Base-by-base conservation (phyloP, 2,888 invertebrate species). In the Carpatolechia fugitivella region DNA sequence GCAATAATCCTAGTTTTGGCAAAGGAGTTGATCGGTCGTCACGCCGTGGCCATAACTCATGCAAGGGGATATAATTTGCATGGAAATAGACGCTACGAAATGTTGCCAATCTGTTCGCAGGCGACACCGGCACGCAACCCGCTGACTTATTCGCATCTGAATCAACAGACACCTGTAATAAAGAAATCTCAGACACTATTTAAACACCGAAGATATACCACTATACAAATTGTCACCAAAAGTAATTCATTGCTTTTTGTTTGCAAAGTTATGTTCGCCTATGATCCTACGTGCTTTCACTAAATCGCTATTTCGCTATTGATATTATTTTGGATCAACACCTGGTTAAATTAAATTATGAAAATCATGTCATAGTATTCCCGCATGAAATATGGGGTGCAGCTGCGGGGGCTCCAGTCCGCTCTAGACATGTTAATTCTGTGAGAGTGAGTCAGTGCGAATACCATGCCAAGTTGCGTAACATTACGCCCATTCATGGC, bases 401-500 rank as follows among this genome's bases (percentile, higher is more conserved):
- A 80, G 75, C 76, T 82, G 82, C 68, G 61, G 66, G 66, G 64
- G 65, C 65, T 77, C 72, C 74, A 76, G 73, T 67, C 65, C 67
- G 14, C 66, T 74, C 76, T 74, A 78, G 78, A 77, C 69, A 74
- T 76, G 79, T 76, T 85, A 81, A 83, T 80, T 84, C 72, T 66
- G 78, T 73, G 65, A 65, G 70, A 74, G 75, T 86, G 85, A 86
- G 74, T 41, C 20, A 18, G 71, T 61, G 66, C 63, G 67, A 72
- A 68, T 62, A 66, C 64, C 69, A 70, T 66, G 80, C 82, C 80
- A 82, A 80, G 69, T 83, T 82, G 70, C 80, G 76, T 81, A 84
- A 84, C 68, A 76, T 74, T 74, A 73, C 76, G 72, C 70, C 82
- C 84, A 84, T 84, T 84, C 78, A 76, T 78, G 82, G 81, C 66